phyloP scores from a whole-genome alignment of 2,113 vertebrate genomes.

The Nothoprocta pentlandii region DNA sequence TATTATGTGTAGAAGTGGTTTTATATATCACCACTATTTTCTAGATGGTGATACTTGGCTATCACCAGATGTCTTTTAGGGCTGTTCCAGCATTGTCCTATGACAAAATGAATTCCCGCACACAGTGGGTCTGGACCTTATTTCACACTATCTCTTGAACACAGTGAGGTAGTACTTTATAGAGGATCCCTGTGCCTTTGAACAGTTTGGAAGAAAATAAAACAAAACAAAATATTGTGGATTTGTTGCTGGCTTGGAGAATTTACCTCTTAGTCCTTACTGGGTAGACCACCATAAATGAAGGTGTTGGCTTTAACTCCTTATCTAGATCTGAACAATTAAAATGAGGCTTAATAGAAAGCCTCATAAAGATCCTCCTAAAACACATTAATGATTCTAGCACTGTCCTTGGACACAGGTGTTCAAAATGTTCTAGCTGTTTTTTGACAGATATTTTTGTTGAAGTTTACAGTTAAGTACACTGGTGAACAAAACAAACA shows the following conservation, averaged over 20 bases:
- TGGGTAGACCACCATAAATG: not conserved
- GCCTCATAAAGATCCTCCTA: not conserved
- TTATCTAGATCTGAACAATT: not conserved
- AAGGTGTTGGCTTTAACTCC: not conserved
- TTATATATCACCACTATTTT: not conserved
- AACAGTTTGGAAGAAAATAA: not conserved
- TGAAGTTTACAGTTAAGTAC: not conserved
- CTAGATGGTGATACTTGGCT: not conserved
- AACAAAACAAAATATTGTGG: not conserved
- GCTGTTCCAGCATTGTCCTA: not conserved
- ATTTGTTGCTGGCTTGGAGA: not conserved
- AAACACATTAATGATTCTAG: not conserved
- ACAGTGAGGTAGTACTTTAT: not conserved
- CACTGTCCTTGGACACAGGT: not conserved
- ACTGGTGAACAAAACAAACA: not conserved
- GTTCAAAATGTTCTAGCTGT: not conserved
- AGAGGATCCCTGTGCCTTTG: not conserved
- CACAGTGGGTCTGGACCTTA: not conserved
- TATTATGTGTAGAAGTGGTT: not conserved
- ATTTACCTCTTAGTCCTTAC: not conserved
- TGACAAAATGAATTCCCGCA: not conserved
- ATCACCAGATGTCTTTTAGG: not conserved
- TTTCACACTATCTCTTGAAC: not conserved
- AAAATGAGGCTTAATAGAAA: not conserved
- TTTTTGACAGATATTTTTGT: not conserved